Evolutionary conservation across 1,140 invertebrate species (phyloP).

Genomic region (Pissodes strobi): DNA sequence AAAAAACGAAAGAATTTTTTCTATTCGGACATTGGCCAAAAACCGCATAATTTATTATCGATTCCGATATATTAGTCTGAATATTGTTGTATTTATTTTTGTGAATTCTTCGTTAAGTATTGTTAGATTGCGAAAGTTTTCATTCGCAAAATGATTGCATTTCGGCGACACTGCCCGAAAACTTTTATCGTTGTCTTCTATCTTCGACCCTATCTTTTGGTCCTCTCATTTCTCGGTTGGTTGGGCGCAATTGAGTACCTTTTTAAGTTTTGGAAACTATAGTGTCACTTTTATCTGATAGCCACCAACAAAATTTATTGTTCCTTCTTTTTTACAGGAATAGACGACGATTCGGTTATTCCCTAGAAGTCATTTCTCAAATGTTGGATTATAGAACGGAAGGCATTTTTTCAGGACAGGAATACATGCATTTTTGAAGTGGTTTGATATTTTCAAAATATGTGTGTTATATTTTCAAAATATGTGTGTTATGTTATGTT

Average conservation of each 20-base stretch:
- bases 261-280: constrained; percentile 54
- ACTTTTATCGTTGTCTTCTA: neutral
- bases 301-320: constrained; percentile 47
- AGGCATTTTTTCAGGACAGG: no score
- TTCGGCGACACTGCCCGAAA: constrained; percentile 7
- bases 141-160: neutral
- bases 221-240: constrained; percentile 54
- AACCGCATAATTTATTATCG: no score
- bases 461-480: no score
- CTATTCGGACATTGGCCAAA: no score
- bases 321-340: constrained; percentile 29
- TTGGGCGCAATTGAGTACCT: constrained; percentile 52
- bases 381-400: neutral
- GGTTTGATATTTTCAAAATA: no score
- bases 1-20: no score
- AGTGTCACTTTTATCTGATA: constrained; percentile 54
- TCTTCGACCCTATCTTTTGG: constrained; percentile 47
- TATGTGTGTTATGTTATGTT: no score
- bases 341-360: constrained; percentile 6
- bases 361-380: neutral
- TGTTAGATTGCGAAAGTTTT: no score
- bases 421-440: no score
- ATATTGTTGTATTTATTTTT: no score
- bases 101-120: no score
- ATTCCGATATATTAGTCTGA: no score